A percentile compares a stretch with the other conserved stretches of the same genome.
phyloP scores from a whole-genome alignment of 2,888 invertebrate genomes.

The Aquatica leii region DNA sequence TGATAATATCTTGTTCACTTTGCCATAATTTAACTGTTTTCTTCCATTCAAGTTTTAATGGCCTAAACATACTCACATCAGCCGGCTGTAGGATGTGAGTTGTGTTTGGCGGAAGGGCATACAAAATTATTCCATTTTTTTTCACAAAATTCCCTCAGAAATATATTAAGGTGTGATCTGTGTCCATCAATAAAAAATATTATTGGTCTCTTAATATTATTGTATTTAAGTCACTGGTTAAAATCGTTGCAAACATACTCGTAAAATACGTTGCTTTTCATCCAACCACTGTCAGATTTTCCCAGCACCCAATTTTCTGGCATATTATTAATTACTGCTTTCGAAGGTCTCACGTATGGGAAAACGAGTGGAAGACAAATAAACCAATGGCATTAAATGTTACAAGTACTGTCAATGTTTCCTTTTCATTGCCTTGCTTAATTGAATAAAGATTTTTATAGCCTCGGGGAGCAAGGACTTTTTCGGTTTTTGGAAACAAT shows the following conservation, averaged over 20 bases:
- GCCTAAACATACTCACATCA: constrained; percentile 1
- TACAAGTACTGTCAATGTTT: neutral
- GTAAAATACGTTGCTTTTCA: neutral
- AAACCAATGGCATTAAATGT: constrained; percentile 1
- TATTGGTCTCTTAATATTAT: neutral
- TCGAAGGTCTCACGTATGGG: neutral
- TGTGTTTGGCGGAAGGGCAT: neutral
- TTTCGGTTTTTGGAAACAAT: too few species aligned
- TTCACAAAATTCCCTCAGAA: neutral
- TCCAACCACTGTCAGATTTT: neutral
- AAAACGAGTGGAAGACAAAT: neutral
- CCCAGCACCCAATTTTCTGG: constrained; percentile 1
- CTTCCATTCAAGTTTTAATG: neutral
- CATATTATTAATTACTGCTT: neutral
- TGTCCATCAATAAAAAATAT: neutral
- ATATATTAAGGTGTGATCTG: neutral
- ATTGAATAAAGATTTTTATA: constrained; percentile 14
- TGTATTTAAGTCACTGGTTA: neutral
- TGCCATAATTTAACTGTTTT: neutral
- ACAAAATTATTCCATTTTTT: constrained; percentile 6
- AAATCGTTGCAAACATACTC: neutral
- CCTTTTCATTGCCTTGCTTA: neutral
- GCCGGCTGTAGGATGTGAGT: neutral
- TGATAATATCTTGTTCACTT: neutral
- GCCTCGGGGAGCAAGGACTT: too few species aligned